Evolutionary conservation across 2,113 vertebrate species (phyloP), one percentile per base, ranked within the genome.

Genomic region (Burhinus bistriatus): DNA sequence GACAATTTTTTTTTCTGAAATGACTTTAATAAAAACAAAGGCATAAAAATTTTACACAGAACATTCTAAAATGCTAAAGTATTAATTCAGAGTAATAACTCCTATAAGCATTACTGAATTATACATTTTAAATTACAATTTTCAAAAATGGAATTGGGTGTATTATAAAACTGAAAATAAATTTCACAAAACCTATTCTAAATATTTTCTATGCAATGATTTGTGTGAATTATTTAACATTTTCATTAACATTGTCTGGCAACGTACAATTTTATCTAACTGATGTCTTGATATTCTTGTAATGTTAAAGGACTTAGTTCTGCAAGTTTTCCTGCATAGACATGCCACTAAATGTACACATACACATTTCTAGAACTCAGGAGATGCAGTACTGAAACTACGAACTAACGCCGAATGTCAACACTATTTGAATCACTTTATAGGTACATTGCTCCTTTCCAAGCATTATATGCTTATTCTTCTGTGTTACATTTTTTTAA

Each of bases 191-290:
- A 72, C 8, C 85, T 70, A 85, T 88, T 94, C 69, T 62, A 73
- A 95, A 49, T 88, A 88, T 86, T 88, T 96, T 95, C 66, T 64
- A 55, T 73, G 88, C 68, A 90, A 77, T 65, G n/a, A 83, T 85
- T 90, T 85, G 19, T 73, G 54, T 96, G 82, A 95, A 96, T 95
- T 97, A 96, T 96, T 97, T 88, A 95, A 83, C 55, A 62, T 85
- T 93, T 94, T 95, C 85, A 95, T 96, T 96, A 96, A 38, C 59
- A 26, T 52, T 73, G 45, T 80, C 90, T 88, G 66, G 79, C 86
- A 94, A 93, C 1, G n/a, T 83, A 85, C 40, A 58, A 15, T 80
- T 88, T 80, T 80, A 49, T 91, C 78, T 58, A 52, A 76, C 40
- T 91, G 5, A 3, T 85, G 21, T 73, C 75, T 86, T 81, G 32